phyloP scores from a whole-genome alignment of 1,140 invertebrate genomes.

The Thaumatotibia leucotreta region DNA sequence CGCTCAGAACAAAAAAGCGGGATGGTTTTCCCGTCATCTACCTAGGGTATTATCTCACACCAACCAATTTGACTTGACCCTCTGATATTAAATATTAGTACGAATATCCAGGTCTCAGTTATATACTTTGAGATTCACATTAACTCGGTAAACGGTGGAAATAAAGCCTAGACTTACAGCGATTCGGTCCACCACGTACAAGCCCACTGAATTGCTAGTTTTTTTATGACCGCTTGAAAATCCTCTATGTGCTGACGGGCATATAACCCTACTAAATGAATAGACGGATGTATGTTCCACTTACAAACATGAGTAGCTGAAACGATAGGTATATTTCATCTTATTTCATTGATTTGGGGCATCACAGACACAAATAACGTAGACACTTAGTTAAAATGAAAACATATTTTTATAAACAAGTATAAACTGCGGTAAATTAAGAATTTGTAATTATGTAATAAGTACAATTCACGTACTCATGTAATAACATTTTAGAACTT shows the following conservation, averaged over 20 bases:
- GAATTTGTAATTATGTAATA: too few relatives aligned
- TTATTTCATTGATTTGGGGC: too few relatives aligned
- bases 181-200: not conserved
- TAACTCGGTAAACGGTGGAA: not conserved
- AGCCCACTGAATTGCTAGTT: not conserved
- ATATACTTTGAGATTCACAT: not conserved
- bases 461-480: too few relatives aligned
- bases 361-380: too few relatives aligned
- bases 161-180: not conserved
- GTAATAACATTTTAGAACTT: too few relatives aligned
- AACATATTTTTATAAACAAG: too few relatives aligned
- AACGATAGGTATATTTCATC: too few relatives aligned
- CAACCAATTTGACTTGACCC: not conserved
- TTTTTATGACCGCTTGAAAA: not conserved
- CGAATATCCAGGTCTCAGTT: not conserved
- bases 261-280: too few relatives aligned
- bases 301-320: too few relatives aligned
- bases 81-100: not conserved
- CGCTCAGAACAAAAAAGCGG: not conserved
- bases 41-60: not conserved
- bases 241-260: not conserved
- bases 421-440: too few relatives aligned
- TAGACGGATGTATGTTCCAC: too few relatives aligned
- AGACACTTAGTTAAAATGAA: too few relatives aligned
- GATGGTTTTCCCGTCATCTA: not conserved